Percentiles rank a stretch among this genome's conserved stretches.
These are phyloP conservation scores for Apostichopus californicus DNA, from an alignment of 35 echinoderm and acorn worm genomes.

Conservation along the genomic window DNA sequence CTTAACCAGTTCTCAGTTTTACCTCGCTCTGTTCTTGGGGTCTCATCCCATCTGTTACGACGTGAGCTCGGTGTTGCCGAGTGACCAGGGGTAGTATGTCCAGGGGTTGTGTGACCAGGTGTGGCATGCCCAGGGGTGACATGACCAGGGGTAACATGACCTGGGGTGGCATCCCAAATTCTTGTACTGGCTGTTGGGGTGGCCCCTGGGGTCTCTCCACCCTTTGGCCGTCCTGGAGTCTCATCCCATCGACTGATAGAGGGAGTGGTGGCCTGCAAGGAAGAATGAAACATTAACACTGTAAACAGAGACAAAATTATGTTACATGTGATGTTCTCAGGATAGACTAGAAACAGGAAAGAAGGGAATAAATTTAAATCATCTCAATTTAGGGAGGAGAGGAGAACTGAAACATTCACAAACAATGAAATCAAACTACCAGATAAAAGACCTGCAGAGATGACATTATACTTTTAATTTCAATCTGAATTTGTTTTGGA, in stretches of 20 bases:
- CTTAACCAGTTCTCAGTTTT: neutral
- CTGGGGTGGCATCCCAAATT: slow-evolving; percentile 95
- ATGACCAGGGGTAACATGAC: slow-evolving; percentile 81
- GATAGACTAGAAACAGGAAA: no score
- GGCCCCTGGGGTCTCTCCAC: slow-evolving; percentile 92
- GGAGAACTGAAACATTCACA: neutral
- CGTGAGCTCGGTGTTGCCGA: slow-evolving; percentile 82
- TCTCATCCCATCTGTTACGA: slow-evolving; percentile 98
- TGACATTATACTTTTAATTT: no score
- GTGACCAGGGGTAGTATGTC: slow-evolving; percentile 85
- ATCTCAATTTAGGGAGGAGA: neutral
- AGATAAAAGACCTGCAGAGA: no score
- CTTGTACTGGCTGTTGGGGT: slow-evolving; percentile 86
- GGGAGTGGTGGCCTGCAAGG: slow-evolving; percentile 73
- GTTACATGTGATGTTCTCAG: no score
- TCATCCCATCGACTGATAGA: slow-evolving; percentile 95
- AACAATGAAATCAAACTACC: neutral
- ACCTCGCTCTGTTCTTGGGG: slow-evolving; percentile 98
- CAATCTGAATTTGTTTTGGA: no score
- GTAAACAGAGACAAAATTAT: neutral
- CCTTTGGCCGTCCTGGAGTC: slow-evolving; percentile 90
- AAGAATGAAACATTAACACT: neutral
- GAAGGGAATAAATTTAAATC: neutral
- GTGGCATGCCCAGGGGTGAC: slow-evolving; percentile 90
- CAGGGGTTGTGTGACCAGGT: slow-evolving; percentile 86